Evolutionary conservation across 2,113 vertebrate species (phyloP).

Genomic region (Mus pahari): DNA sequence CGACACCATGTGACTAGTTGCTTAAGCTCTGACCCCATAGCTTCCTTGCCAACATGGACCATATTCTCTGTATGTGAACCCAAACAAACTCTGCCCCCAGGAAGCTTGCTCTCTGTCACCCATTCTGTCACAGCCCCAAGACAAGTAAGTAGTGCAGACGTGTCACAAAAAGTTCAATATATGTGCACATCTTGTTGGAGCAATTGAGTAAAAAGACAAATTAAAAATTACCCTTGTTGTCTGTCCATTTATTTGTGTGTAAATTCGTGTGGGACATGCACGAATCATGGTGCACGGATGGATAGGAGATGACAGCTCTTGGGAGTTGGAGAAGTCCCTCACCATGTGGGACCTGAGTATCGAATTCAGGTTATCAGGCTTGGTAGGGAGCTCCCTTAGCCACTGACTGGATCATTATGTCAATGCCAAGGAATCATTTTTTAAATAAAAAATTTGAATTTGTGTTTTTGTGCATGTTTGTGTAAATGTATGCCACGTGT

Average conservation of each 20-base stretch:
- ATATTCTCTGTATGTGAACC: background rate
- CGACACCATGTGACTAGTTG: no score
- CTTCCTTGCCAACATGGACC: background rate
- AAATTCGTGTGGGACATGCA: background rate
- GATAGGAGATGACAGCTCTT: background rate
- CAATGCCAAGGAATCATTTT: background rate
- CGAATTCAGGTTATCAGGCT: background rate
- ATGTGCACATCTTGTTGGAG: background rate
- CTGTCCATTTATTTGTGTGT: background rate
- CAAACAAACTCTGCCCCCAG: background rate
- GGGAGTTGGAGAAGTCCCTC: background rate
- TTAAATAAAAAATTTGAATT: background rate
- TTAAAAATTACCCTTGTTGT: background rate
- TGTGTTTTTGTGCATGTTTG: background rate
- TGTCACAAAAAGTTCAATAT: background rate
- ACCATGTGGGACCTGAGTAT: background rate
- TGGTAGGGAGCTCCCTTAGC: background rate
- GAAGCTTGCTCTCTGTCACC: background rate
- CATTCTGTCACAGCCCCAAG: background rate
- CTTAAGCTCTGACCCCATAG: background rate
- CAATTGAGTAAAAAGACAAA: background rate
- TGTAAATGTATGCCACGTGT: no score
- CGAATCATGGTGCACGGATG: background rate
- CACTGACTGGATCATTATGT: background rate
- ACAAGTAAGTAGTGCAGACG: background rate